A percentile compares a stretch with the other conserved stretches of the same genome.
Evolutionary conservation across 2,113 vertebrate species (phyloP).

Genomic region (Phylloscopus trochiloides): DNA sequence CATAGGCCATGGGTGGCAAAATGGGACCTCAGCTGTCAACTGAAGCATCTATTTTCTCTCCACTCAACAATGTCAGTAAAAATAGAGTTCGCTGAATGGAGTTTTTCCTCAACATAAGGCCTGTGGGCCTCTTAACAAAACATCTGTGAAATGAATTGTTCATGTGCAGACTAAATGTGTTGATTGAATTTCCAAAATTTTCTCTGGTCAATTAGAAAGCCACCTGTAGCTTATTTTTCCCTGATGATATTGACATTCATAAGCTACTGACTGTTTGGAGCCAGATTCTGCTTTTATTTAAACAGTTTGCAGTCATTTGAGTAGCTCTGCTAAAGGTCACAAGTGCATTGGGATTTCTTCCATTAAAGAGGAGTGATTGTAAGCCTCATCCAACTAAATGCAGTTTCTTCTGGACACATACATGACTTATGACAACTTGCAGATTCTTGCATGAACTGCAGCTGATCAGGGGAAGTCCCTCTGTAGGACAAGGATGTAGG

Average conservation of each 20-base stretch:
- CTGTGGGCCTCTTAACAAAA: background rate
- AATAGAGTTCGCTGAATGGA: background rate
- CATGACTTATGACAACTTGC: background rate
- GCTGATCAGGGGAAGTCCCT: background rate
- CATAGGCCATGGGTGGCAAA: background rate
- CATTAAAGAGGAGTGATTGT: background rate
- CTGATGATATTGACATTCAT: background rate
- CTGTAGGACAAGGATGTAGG: background rate
- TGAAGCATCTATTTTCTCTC: background rate
- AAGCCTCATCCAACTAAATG: background rate
- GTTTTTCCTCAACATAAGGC: background rate
- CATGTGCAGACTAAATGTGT: background rate
- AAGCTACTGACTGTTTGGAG: background rate
- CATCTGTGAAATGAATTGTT: slow-evolving; percentile 4
- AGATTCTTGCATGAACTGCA: background rate
- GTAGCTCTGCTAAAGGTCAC: background rate
- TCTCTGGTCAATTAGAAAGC: slow-evolving; percentile 42
- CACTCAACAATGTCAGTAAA: background rate
- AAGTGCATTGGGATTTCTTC: background rate
- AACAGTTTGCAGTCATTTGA: background rate
- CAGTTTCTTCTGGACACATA: background rate
- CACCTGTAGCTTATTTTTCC: slow-evolving; percentile 12
- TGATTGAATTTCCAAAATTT: slow-evolving; percentile 43
- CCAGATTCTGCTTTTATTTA: slow-evolving; percentile 1
- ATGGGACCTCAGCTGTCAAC: background rate